A percentile compares a stretch with the other conserved stretches of the same genome.
Evolutionary conservation across 2,888 invertebrate genomes (phyloP).

Genomic region (Thera obeliscata): DNA sequence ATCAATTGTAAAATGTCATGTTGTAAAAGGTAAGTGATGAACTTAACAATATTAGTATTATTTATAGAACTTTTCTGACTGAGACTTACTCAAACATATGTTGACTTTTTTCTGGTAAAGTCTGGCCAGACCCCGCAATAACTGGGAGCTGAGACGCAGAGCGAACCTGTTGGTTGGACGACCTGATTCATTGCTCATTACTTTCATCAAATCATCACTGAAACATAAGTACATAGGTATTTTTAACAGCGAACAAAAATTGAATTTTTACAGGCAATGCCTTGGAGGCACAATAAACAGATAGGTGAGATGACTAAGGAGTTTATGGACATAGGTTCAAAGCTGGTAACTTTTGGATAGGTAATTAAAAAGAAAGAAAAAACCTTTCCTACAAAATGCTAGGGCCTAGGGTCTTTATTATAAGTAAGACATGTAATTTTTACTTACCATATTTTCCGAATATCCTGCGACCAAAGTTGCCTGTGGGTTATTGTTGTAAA

Average conservation of each 20-base stretch:
- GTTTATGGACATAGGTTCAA: no score
- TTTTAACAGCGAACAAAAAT: background rate
- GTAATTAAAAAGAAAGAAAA: no score
- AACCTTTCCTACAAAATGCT: no score
- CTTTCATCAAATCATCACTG: slow-evolving; percentile 69
- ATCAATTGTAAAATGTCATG: background rate
- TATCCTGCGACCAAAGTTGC: slow-evolving; percentile 73
- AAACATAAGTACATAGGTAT: slow-evolving; percentile 17
- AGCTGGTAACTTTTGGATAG: no score
- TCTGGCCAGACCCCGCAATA: slow-evolving; percentile 70
- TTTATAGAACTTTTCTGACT: background rate
- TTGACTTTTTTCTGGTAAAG: slow-evolving; percentile 70
- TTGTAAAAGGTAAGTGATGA: no score
- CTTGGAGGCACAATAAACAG: no score
- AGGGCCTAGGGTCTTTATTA: background rate
- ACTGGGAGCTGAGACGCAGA: slow-evolving; percentile 72
- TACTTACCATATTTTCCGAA: slow-evolving; percentile 69
- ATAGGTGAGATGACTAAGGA: no score
- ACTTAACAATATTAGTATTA: no score
- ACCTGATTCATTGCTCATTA: slow-evolving; percentile 72
- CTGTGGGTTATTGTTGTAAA: slow-evolving; percentile 69
- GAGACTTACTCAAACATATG: slow-evolving; percentile 60
- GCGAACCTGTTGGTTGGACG: slow-evolving; percentile 70
- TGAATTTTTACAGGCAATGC: no score
- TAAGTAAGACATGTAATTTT: background rate